Percentiles rank a stretch among this genome's conserved stretches.
Conservation (phyloP, 2,888 invertebrate species). For the Plutella xylostella region DNA sequence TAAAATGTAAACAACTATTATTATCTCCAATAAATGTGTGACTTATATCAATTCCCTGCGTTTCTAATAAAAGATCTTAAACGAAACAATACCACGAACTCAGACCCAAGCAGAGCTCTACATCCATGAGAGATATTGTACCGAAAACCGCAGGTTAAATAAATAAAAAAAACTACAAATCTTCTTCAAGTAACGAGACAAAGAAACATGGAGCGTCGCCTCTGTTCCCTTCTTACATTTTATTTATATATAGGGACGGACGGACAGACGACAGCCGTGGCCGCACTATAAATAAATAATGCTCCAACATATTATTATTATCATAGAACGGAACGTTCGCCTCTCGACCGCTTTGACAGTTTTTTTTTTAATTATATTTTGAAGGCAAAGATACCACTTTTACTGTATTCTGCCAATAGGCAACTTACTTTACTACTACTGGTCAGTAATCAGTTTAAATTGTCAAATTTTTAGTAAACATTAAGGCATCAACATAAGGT, state of each 20-base stretch:
- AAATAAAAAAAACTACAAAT: slow-evolving; percentile 11
- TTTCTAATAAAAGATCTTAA: not conserved
- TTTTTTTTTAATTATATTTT: too few species aligned
- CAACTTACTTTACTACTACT: too few species aligned
- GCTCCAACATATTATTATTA: slow-evolving; percentile 70
- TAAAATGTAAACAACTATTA: too few species aligned
- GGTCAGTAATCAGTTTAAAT: too few species aligned
- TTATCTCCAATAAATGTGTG: too few species aligned
- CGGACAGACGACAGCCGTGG: slow-evolving; percentile 67
- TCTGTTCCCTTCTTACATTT: slow-evolving; percentile 20
- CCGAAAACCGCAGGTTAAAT: slow-evolving; percentile 3
- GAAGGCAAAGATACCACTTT: too few species aligned
- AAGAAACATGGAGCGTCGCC: slow-evolving; percentile 28
- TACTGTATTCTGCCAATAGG: too few species aligned
- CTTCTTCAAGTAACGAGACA: slow-evolving; percentile 43
- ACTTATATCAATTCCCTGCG: too few species aligned
- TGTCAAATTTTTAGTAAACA: too few species aligned
- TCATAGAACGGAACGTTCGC: too few species aligned
- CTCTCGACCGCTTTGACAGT: too few species aligned
- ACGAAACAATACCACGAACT: not conserved
- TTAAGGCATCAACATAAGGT: too few species aligned
- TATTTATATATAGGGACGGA: slow-evolving; percentile 48
- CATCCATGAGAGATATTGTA: slow-evolving; percentile 22
- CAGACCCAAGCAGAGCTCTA: not conserved
- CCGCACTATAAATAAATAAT: slow-evolving; percentile 68